Evolutionary conservation across 2,888 invertebrate species (phyloP).

Genomic region (Habrosyne pyritoides): DNA sequence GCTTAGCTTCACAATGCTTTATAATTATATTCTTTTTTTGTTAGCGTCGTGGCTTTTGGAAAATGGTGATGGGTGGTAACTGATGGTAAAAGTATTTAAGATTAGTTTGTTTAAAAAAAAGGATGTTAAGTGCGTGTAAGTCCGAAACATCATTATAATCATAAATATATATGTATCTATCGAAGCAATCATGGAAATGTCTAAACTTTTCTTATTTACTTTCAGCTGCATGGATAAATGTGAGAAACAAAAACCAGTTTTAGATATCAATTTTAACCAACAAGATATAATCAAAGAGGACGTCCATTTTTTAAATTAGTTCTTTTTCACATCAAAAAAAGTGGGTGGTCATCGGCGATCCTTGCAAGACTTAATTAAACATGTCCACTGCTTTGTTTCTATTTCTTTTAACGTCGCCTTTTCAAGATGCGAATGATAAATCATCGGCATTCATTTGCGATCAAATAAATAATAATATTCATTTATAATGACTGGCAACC

Average conservation of each 20-base stretch:
- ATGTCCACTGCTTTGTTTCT: conserved; percentile 8
- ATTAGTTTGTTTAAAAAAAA: no score
- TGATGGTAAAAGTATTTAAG: no score
- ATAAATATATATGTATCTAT: no score
- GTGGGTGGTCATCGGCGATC: conserved; percentile 23
- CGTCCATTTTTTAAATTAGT: conserved; percentile 26
- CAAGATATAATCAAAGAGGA: not conserved
- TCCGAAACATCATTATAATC: no score
- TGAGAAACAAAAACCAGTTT: not conserved
- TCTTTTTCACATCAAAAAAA: conserved; percentile 23
- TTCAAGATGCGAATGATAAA: conserved; percentile 21
- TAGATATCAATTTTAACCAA: not conserved
- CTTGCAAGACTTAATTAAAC: conserved; percentile 22
- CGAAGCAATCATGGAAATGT: no score
- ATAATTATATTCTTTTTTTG: no score
- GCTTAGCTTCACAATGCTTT: no score
- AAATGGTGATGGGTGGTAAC: no score
- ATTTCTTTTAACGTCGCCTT: conserved; percentile 4
- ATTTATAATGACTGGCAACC: conserved; percentile 17
- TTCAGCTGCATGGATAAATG: no score
- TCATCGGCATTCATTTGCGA: conserved; percentile 19
- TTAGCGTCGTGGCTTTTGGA: no score
- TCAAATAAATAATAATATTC: conserved; percentile 23
- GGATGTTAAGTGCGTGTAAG: no score
- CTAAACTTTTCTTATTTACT: no score